Percentiles rank a stretch among this genome's conserved stretches.
These are phyloP conservation scores for Chromoteleia sp. DNA, from an alignment of 2,888 invertebrate genomes.

Conservation along the genomic window DNA sequence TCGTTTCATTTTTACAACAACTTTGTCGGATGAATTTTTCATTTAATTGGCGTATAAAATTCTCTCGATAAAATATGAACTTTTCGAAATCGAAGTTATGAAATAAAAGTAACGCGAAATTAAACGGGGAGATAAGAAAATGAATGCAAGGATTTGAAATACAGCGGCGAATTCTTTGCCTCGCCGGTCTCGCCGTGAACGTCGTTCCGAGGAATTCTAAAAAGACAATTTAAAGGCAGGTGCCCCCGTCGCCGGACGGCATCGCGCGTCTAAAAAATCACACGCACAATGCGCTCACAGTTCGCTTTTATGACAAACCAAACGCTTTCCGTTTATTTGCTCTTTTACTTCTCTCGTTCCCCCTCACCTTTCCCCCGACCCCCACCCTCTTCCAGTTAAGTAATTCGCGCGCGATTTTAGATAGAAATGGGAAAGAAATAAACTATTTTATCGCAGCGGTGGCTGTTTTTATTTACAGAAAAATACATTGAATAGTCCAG, in stretches of 20 bases:
- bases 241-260: conserved; percentile 56
- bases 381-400: too few relatives aligned
- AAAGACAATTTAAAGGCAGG: conserved; percentile 61
- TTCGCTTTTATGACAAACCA: conserved; percentile 54
- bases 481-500: conserved; percentile 7
- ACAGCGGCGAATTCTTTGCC: conserved; percentile 47
- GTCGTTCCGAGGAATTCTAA: conserved; percentile 60
- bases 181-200: conserved; percentile 33
- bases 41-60: too few relatives aligned
- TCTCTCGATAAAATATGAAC: too few relatives aligned
- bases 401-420: conserved; percentile 36
- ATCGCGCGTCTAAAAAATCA: conserved; percentile 38
- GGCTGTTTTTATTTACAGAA: conserved; percentile 36
- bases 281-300: conserved; percentile 18
- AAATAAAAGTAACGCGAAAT: conserved; percentile 20
- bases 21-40: too few relatives aligned
- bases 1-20: too few relatives aligned
- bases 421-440: conserved; percentile 7
- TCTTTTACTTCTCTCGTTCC: background rate
- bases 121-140: conserved; percentile 46
- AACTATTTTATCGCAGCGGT: background rate
- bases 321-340: conserved; percentile 28
- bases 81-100: background rate
- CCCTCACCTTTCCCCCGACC: too few relatives aligned
- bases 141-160: conserved; percentile 54